phyloP scores from a whole-genome alignment of 2,888 invertebrate genomes.

The Tachina fera region DNA sequence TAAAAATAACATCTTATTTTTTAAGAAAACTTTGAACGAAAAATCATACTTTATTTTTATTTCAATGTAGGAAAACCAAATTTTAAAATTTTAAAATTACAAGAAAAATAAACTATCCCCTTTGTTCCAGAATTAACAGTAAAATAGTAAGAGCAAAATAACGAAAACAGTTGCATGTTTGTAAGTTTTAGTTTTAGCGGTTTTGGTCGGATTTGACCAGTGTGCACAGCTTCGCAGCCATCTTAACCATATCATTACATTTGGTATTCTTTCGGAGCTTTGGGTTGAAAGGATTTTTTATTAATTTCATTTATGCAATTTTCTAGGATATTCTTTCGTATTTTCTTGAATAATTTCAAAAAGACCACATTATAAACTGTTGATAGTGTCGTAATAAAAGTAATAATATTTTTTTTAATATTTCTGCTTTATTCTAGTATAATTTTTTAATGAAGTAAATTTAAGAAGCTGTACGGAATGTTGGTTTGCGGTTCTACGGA shows the following conservation, averaged over 20 bases:
- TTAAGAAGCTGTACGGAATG: conserved; percentile 12
- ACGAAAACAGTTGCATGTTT: too few species aligned
- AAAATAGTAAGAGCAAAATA: too few species aligned
- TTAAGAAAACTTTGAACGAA: too few species aligned
- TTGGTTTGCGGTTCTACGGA: not conserved
- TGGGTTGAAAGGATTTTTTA: not conserved
- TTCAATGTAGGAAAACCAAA: too few species aligned
- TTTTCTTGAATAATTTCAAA: conserved; percentile 50
- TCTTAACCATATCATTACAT: conserved; percentile 29
- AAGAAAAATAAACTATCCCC: too few species aligned
- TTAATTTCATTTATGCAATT: not conserved
- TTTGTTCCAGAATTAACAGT: too few species aligned
- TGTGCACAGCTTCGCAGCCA: not conserved
- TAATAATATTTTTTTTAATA: conserved; percentile 40
- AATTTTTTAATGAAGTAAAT: conserved; percentile 57
- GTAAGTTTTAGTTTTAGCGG: too few species aligned
- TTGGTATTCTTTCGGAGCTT: conserved; percentile 34
- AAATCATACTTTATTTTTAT: too few species aligned
- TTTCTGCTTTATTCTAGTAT: conserved; percentile 18
- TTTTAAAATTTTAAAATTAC: too few species aligned
- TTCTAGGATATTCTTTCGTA: conserved; percentile 38
- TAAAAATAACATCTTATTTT: too few species aligned
- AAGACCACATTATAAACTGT: conserved; percentile 60
- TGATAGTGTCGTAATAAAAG: conserved; percentile 57
- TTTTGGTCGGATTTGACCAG: too few species aligned